phyloP scores from a whole-genome alignment of 2,113 vertebrate species.

The Sturnira hondurensis region DNA sequence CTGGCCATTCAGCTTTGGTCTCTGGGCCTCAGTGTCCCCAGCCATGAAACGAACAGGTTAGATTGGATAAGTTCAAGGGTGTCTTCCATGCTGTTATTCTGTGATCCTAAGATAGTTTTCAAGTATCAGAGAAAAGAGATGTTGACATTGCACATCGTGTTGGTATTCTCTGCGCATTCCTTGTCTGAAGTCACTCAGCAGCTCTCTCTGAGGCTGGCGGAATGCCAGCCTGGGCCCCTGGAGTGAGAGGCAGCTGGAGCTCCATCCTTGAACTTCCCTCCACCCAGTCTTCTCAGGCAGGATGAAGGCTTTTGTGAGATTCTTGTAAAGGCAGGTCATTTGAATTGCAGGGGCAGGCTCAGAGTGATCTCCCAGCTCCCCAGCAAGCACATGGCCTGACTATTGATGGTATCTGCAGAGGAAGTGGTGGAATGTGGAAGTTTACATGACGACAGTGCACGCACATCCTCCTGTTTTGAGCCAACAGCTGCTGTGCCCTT shows the following conservation, averaged over 20 bases:
- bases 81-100: background rate
- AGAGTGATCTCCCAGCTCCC: background rate
- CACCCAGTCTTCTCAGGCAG: background rate
- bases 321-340: background rate
- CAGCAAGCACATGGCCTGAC: background rate
- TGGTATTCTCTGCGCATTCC: background rate
- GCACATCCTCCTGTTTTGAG: background rate
- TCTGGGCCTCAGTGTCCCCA: background rate
- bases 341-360: constrained; percentile 35
- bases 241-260: background rate
- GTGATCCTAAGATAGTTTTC: background rate
- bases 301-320: background rate
- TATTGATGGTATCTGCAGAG: constrained; percentile 56
- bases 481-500: background rate
- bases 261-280: background rate
- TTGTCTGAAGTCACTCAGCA: background rate
- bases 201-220: background rate
- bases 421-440: constrained; percentile 73
- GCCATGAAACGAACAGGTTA: background rate
- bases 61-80: background rate
- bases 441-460: constrained; percentile 58
- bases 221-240: background rate
- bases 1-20: background rate
- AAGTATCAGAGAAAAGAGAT: background rate
- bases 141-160: background rate